Evolutionary conservation across 2,888 invertebrate genomes (phyloP).

Genomic region (Thera britannica): DNA sequence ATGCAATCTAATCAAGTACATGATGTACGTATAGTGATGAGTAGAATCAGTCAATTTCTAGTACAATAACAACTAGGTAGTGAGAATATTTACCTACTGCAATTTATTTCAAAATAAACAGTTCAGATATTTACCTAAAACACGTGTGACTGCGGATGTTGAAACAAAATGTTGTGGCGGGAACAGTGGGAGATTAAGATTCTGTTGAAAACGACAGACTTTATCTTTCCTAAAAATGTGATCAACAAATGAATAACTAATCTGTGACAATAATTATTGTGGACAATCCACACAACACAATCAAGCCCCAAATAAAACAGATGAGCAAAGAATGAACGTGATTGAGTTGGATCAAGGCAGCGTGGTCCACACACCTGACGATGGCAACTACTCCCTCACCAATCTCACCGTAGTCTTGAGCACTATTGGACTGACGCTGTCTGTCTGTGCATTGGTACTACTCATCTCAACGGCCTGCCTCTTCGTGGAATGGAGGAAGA

Average conservation of each 20-base stretch:
- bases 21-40: slow-evolving; percentile 6
- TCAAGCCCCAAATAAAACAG: no score
- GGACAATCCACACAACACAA: no score
- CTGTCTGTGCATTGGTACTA: slow-evolving; percentile 55
- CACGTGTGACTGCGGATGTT: not conserved
- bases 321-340: slow-evolving; percentile 14
- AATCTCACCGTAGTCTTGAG: slow-evolving; percentile 47
- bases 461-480: slow-evolving; percentile 64
- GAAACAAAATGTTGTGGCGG: slow-evolving; percentile 8
- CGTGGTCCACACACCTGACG: slow-evolving; percentile 40
- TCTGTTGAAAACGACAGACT: not conserved
- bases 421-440: slow-evolving; percentile 61
- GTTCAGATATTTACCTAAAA: not conserved
- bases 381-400: slow-evolving; percentile 40
- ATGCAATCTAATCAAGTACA: slow-evolving; percentile 30
- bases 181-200: slow-evolving; percentile 8
- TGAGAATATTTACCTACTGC: slow-evolving; percentile 5
- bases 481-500: slow-evolving; percentile 69
- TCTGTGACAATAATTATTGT: no score
- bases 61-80: slow-evolving; percentile 10
- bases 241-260: slow-evolving; percentile 5
- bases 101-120: not conserved
- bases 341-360: slow-evolving; percentile 45
- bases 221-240: not conserved
- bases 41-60: slow-evolving; percentile 14